A percentile compares a stretch with the other conserved stretches of the same genome.
phyloP scores from a whole-genome alignment of 2,113 vertebrate species.

The Pachycephala philippinensis region DNA sequence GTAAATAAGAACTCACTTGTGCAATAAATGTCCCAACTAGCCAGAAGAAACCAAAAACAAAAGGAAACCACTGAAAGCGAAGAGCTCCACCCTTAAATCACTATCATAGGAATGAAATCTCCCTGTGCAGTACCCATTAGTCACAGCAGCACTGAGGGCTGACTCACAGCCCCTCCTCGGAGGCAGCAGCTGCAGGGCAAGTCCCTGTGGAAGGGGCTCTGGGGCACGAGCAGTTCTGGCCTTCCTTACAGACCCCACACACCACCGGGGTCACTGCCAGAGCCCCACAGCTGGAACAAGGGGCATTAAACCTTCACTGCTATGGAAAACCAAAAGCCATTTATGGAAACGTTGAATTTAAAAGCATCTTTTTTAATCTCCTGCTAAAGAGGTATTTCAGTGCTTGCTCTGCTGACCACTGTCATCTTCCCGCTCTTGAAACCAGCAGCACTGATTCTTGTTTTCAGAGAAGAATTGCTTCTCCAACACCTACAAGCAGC shows the following conservation, averaged over 20 bases:
- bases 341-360: neutral
- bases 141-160: fast-evolving
- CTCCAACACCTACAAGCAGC: neutral
- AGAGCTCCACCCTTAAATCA: neutral
- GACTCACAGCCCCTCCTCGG: neutral
- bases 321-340: neutral
- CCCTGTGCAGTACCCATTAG: neutral
- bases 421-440: neutral
- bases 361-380: fast-evolving
- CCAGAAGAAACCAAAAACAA: neutral
- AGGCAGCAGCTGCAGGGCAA: neutral
- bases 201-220: neutral
- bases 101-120: neutral
- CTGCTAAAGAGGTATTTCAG: neutral
- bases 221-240: neutral
- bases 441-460: neutral
- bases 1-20: neutral
- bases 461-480: neutral
- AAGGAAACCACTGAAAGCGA: neutral
- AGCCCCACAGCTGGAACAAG: neutral
- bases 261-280: neutral
- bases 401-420: neutral
- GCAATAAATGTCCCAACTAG: neutral
- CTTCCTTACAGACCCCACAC: neutral
- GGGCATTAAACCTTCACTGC: neutral